Evolutionary conservation across 2,888 invertebrate genomes (phyloP), one percentile per base, ranked within the genome.

Genomic region (Punctoribates punctum): DNA sequence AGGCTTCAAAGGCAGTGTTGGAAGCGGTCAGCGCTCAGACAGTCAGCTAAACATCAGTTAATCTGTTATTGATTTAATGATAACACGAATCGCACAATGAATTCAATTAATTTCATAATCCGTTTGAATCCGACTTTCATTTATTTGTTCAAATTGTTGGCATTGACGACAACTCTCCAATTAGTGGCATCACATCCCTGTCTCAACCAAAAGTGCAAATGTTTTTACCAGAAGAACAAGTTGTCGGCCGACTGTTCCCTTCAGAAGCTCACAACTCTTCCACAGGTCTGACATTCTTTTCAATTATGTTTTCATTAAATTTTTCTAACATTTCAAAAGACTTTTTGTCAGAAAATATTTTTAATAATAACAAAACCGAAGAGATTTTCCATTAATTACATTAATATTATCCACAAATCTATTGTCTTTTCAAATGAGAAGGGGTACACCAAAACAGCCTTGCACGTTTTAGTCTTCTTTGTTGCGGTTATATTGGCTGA

Each of bases 191-290:
- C 38, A 8, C 17, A 38, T n/a, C 20, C 29, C 5, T 67, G 34
- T 38, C 29, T 67, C 17, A n/a, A 60, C 13, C 27, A 60, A 8
- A 29, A 60, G 27, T 60, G 60, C 27, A 60, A 27, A 8, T 60
- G 60, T 60, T 60, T 60, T 9, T 60, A 15, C 2, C 29, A 60
- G 15, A 60, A 60, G 60, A 60, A 29, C 42, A 76, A 76, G 73
- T 34, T 73, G 11, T 27, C 54, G 9, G 76, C 76, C 25, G 76
- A 76, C 25, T 76, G 76, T 60, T 38, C 57, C n/a, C 38, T 73
- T 34, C 60, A 27, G 29, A 25, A 38, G 27, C 51, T 76, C 3
- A 62, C 73, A 38, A n/a, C 57, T 27, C 25, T 76, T 20, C 73
- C 76, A 46, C 25, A 60, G 76, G 76, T 76, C 34, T 48, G 11